Base-by-base conservation (phyloP, 2,797 vertebrate species). In the Dryobates pubescens region DNA sequence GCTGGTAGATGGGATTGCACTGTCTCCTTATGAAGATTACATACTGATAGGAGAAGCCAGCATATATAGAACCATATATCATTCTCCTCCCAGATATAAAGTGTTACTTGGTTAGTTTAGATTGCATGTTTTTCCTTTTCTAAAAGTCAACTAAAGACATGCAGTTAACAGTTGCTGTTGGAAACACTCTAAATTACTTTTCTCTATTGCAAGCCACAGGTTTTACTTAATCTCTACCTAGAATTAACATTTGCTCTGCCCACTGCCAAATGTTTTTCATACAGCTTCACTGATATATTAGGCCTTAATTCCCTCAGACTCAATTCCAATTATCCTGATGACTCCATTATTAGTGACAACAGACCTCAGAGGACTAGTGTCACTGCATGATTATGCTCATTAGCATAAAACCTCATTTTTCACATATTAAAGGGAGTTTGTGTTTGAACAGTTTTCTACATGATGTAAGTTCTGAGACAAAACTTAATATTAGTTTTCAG, bases 1-100 rank as follows among this genome's bases (percentile, higher is more conserved):
- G 92, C 98, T 97, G 97, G 97, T 98, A 87, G 98, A 98, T 16
- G 97, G 97, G 63, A 91, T 98, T 53, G 97, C 81, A 4, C 94
- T 98, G 71, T 98, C 97, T 3, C 97, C 97, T 2, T 87, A 95
- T 7, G 98, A 98, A 26, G 47, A 92, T 79, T 97, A 97, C 93
- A 91, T 98, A 86, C 61, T 98, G 82, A 93, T 98, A 92, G 97
- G 97, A 1, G 98, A 98, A 95, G 98, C 97, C 38, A 98, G 98
- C 92, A 92, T 97, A 6, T 97, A 95, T 32, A 96, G 97, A 68
- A 96, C 98, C 8, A 94, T 97, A 74, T 87, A 17, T 13, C 6
- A n/a, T 38, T 30, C n/a, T 63, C 30, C 36, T 58, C 69, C 32
- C 23, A 14, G 20, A 53, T 13, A 38, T 5, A 38, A 73, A 68